Percentiles rank a stretch among this genome's conserved stretches.
These are phyloP conservation scores for Hippocampus comes DNA, from an alignment of 2,113 vertebrate species.

Conservation along the genomic window DNA sequence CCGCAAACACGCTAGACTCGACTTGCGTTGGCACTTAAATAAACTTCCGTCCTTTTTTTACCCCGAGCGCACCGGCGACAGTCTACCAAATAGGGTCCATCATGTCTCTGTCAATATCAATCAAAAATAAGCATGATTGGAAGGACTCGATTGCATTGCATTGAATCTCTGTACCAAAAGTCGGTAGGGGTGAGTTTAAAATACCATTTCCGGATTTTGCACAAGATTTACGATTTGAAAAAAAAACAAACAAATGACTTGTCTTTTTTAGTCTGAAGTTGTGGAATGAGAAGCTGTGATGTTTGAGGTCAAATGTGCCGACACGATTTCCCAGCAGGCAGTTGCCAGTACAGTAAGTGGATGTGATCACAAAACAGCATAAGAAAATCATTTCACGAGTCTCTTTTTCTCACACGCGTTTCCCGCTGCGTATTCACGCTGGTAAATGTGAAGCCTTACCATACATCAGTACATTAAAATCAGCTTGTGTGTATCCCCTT, in stretches of 20 bases:
- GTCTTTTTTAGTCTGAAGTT: conserved; percentile 42
- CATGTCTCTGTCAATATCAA: too few species aligned
- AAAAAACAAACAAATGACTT: conserved; percentile 29
- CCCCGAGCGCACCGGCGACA: too few species aligned
- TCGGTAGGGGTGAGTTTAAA: too few species aligned
- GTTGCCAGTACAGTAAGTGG: conserved; percentile 20
- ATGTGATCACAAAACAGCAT: background rate
- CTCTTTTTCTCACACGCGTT: background rate
- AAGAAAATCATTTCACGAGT: background rate
- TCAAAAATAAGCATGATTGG: too few species aligned
- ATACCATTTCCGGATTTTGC: too few species aligned
- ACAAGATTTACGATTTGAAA: too few species aligned
- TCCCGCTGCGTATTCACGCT: background rate
- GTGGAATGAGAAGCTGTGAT: conserved; percentile 49
- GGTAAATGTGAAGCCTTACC: background rate
- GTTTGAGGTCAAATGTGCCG: conserved; percentile 52
- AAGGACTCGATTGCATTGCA: too few species aligned
- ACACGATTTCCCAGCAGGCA: conserved; percentile 62
- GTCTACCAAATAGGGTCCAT: too few species aligned
- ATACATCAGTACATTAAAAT: background rate
- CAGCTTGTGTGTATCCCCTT: background rate
- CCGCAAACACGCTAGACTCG: too few species aligned
- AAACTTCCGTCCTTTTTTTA: too few species aligned
- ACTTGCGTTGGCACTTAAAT: too few species aligned
- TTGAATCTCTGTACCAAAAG: too few species aligned